Percentiles rank a stretch among this genome's conserved stretches.
phyloP scores from a whole-genome alignment of 1,140 invertebrate genomes.

The Drosophila nikananu region DNA sequence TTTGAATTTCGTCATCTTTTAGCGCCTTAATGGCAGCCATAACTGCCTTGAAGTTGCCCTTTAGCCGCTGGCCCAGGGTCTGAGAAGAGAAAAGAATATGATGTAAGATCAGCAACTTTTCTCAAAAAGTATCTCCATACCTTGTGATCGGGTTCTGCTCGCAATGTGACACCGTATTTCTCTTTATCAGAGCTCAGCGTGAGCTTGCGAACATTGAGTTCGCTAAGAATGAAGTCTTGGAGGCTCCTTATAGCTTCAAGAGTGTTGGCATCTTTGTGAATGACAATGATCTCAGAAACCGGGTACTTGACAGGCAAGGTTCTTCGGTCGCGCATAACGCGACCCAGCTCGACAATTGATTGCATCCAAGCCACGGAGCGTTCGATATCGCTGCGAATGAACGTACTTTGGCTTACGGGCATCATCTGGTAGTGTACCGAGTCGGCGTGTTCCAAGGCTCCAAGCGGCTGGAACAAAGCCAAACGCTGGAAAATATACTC shows the following conservation, averaged over 20 bases:
- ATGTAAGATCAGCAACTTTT: background rate
- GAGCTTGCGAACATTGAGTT: constrained; percentile 97
- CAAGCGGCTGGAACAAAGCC: constrained; percentile 76
- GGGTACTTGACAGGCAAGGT: constrained; percentile 98
- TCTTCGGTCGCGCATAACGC: constrained; percentile 96
- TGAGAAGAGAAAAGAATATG: constrained; percentile 14
- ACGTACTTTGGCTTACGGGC: constrained; percentile 89
- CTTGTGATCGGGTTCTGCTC: constrained; percentile 96
- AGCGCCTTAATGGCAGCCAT: constrained; percentile 93
- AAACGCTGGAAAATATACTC: constrained; percentile 98
- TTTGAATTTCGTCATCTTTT: constrained; percentile 92
- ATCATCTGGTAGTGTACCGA: constrained; percentile 97
- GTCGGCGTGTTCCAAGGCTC: constrained; percentile 51
- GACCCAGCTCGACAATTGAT: constrained; percentile 96
- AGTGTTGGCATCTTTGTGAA: constrained; percentile 93
- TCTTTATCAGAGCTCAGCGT: constrained; percentile 96
- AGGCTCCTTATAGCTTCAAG: constrained; percentile 93
- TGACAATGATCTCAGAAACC: constrained; percentile 97
- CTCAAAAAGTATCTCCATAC: background rate
- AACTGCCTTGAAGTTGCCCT: constrained; percentile 95
- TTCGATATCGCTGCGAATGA: constrained; percentile 96
- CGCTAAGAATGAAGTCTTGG: constrained; percentile 95
- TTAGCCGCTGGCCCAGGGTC: constrained; percentile 93
- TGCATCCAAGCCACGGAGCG: constrained; percentile 96
- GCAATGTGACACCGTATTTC: constrained; percentile 96